A percentile compares a stretch with the other conserved stretches of the same genome.
These are phyloP conservation scores for Jaculus jaculus DNA, from an alignment of 2,113 vertebrate species.

Conservation along the genomic window DNA sequence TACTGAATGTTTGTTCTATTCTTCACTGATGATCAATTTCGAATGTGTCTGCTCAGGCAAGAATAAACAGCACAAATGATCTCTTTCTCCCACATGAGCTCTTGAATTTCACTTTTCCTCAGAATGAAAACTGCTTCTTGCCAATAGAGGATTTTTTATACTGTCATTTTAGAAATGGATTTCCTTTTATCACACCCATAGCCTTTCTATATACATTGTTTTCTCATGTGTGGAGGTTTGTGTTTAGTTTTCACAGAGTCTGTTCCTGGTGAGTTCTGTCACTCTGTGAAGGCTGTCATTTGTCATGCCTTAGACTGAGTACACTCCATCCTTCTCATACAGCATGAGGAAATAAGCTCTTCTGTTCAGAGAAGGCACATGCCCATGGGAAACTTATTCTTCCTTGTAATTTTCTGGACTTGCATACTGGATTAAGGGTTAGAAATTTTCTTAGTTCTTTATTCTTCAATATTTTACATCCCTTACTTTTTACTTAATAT, in stretches of 20 bases:
- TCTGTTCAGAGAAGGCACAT: background rate
- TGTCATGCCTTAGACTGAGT: background rate
- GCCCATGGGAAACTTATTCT: background rate
- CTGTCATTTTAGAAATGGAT: constrained; percentile 71
- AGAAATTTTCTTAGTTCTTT: constrained; percentile 10
- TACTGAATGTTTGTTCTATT: constrained; percentile 62
- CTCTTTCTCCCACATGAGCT: constrained; percentile 60
- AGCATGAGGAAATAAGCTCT: background rate
- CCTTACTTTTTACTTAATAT: constrained; percentile 22
- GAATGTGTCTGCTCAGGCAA: constrained; percentile 68
- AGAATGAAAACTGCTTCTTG: constrained; percentile 69
- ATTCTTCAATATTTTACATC: background rate
- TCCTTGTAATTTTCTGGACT: constrained; percentile 27
- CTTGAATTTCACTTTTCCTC: constrained; percentile 70
- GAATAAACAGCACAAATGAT: constrained; percentile 72
- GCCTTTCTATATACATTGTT: constrained; percentile 55
- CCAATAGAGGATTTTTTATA: constrained; percentile 71
- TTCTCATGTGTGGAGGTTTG: constrained; percentile 28
- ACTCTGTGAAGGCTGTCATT: background rate
- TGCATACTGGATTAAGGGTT: background rate
- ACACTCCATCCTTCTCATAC: background rate
- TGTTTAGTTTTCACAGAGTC: constrained; percentile 36
- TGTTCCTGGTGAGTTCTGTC: constrained; percentile 12
- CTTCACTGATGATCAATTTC: constrained; percentile 69
- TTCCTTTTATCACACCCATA: constrained; percentile 67